Conservation (phyloP, 2,797 vertebrate species). For the Alca torda region DNA sequence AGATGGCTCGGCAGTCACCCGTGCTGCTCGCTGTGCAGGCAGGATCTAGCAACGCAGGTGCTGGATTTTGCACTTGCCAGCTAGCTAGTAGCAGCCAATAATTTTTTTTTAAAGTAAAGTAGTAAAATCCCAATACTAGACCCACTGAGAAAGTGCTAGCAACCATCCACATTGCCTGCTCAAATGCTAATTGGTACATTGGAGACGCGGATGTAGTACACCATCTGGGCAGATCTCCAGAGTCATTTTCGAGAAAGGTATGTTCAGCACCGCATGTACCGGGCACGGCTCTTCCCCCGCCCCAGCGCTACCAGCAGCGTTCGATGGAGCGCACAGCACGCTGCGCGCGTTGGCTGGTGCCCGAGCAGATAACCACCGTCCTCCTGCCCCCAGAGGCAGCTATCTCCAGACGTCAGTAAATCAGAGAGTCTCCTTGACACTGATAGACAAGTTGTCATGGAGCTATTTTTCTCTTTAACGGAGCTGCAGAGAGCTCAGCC, state of each 20-base stretch:
- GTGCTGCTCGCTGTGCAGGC: not conserved
- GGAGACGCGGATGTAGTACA: not conserved
- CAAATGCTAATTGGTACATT: not conserved
- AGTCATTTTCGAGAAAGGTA: not conserved
- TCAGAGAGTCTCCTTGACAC: not conserved
- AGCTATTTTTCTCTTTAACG: not conserved
- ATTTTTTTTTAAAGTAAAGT: not conserved
- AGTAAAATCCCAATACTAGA: not conserved
- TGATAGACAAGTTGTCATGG: not conserved
- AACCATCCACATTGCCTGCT: not conserved
- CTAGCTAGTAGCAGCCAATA: not conserved
- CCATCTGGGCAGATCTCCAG: not conserved
- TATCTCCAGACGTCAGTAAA: not conserved
- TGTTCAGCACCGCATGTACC: not conserved
- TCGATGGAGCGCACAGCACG: not conserved
- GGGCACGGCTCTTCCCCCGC: not conserved
- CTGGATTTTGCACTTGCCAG: not conserved
- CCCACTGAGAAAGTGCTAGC: not conserved
- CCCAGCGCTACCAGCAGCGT: not conserved
- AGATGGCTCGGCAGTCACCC: not conserved
- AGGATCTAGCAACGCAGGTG: not conserved
- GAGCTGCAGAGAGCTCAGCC: conserved; percentile 10
- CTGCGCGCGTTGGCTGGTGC: not conserved
- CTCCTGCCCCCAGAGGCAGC: not conserved
- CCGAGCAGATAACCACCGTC: not conserved